phyloP scores from a whole-genome alignment of 2,113 vertebrate genomes.

The Halichoerus grypus region DNA sequence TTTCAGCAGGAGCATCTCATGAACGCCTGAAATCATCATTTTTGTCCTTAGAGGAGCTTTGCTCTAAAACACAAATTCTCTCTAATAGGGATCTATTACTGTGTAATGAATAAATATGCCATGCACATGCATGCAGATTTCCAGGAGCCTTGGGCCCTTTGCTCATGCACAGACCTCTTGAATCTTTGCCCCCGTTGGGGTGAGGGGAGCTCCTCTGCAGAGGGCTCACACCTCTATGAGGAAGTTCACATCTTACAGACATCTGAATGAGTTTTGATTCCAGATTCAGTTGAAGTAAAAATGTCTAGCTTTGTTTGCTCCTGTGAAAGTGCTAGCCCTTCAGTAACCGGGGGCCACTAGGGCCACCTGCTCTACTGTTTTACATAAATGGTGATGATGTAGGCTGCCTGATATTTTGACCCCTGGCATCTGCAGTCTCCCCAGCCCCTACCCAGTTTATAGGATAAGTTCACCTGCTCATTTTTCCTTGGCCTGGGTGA shows the following conservation, averaged over 20 bases:
- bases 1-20: background rate
- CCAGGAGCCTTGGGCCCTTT: background rate
- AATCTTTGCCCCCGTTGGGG: background rate
- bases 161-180: background rate
- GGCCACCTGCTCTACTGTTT: slow-evolving; percentile 25
- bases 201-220: background rate
- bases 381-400: slow-evolving; percentile 11
- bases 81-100: background rate
- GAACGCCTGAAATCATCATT: background rate
- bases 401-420: background rate
- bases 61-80: slow-evolving; percentile 33
- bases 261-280: background rate
- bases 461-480: slow-evolving; percentile 1
- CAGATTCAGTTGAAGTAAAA: slow-evolving; percentile 57
- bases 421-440: background rate
- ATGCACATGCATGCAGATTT: background rate
- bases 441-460: slow-evolving; percentile 49
- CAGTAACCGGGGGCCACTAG: slow-evolving; percentile 65
- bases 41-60: background rate
- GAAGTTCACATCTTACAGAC: background rate
- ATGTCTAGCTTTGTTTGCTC: slow-evolving; percentile 66
- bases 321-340: slow-evolving; percentile 49
- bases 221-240: background rate
- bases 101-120: background rate
- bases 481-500: slow-evolving; percentile 38